These are phyloP conservation scores for Aptenodytes forsteri DNA, from an alignment of 2,113 vertebrate genomes.

Conservation along the genomic window DNA sequence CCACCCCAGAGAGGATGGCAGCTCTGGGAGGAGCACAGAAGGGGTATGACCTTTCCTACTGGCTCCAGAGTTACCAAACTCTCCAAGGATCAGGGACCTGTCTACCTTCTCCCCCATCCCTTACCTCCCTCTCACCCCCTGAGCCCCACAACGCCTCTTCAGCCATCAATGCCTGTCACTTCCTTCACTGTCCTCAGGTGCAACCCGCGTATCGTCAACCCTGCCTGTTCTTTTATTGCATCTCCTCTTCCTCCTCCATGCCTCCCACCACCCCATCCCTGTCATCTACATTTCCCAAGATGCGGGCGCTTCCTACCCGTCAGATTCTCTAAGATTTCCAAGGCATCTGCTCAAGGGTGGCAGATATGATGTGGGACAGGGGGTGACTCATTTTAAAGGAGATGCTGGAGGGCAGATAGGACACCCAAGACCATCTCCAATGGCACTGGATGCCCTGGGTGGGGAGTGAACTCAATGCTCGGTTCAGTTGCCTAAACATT, in stretches of 20 bases:
- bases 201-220: fast-evolving
- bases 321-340: neutral
- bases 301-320: neutral
- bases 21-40: neutral
- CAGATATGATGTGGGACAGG: neutral
- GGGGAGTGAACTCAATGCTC: neutral
- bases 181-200: neutral
- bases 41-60: neutral
- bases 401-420: neutral
- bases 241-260: neutral
- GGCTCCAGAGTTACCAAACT: neutral
- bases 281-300: neutral
- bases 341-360: neutral
- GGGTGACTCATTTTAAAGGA: neutral
- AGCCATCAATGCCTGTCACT: neutral
- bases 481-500: neutral
- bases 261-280: neutral
- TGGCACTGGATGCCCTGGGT: neutral
- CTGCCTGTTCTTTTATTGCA: neutral
- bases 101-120: neutral
- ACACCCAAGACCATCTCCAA: neutral
- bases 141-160: neutral
- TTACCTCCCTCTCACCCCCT: neutral
- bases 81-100: too few relatives aligned
- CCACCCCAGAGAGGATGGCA: neutral